Conservation (phyloP, 2,888 invertebrate species). For the Nemapogon koenigi region DNA sequence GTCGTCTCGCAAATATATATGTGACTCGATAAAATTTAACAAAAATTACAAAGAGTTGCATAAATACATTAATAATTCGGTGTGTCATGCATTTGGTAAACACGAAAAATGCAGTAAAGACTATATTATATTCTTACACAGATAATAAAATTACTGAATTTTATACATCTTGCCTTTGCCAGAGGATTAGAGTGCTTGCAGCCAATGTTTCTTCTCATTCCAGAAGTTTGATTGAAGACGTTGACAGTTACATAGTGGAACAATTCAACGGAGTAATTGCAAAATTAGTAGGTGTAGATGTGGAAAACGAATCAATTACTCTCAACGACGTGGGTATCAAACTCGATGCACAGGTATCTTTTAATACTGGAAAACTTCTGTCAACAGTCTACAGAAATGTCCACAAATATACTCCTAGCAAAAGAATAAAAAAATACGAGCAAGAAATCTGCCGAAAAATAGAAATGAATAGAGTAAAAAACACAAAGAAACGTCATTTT, state of each 20-base stretch:
- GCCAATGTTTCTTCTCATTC: conserved; percentile 4
- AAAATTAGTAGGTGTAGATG: conserved; percentile 8
- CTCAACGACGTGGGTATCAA: conserved; percentile 11
- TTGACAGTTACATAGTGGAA: conserved; percentile 14
- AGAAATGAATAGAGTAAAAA: neutral
- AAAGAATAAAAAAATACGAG: conserved; percentile 8
- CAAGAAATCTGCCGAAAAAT: conserved; percentile 3
- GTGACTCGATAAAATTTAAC: too few species aligned
- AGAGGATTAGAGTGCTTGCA: neutral
- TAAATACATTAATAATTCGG: neutral
- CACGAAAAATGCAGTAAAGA: conserved; percentile 6
- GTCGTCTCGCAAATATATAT: conserved; percentile 12
- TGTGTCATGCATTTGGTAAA: neutral
- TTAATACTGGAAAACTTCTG: conserved; percentile 10
- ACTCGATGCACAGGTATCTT: conserved; percentile 11
- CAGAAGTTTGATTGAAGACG: conserved; percentile 14
- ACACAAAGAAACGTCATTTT: conserved; percentile 9
- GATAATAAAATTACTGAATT: neutral
- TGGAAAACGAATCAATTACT: conserved; percentile 9
- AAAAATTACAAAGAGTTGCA: too few species aligned
- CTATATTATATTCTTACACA: neutral
- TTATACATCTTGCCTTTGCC: neutral
- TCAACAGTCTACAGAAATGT: conserved; percentile 11
- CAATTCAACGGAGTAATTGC: conserved; percentile 14
- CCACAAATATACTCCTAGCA: conserved; percentile 4